Conservation (phyloP, 1,140 invertebrate species). For the Drosophila serrata region DNA sequence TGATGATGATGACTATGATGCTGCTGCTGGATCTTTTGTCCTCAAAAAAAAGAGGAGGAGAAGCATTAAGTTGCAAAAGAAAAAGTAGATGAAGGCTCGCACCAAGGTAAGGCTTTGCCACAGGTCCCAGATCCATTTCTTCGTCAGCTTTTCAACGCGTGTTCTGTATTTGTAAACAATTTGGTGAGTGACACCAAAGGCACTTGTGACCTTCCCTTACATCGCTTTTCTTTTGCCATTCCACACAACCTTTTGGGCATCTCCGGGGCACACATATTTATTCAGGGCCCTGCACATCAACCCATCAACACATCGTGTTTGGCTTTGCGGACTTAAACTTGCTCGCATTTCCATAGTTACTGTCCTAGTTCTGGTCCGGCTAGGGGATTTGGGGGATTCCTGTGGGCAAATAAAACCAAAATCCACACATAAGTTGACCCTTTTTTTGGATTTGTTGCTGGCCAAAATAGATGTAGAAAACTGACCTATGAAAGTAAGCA, state of each 20-base stretch:
- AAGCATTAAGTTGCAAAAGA: conserved; percentile 58
- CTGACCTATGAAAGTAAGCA: neutral
- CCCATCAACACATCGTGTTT: conserved; percentile 15
- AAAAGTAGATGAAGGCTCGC: conserved; percentile 22
- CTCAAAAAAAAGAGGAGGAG: conserved; percentile 21
- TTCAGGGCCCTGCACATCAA: conserved; percentile 7
- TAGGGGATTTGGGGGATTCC: conserved; percentile 4
- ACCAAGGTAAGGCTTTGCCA: conserved; percentile 64
- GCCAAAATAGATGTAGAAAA: neutral
- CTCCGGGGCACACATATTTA: conserved; percentile 43
- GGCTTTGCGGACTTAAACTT: conserved; percentile 43
- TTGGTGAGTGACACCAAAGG: conserved; percentile 56
- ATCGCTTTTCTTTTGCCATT: neutral
- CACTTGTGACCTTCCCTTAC: conserved; percentile 46
- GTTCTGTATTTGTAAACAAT: conserved; percentile 80
- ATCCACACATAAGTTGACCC: conserved; percentile 11
- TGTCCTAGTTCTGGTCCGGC: conserved; percentile 58
- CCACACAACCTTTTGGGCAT: conserved; percentile 2
- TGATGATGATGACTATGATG: conserved; percentile 7
- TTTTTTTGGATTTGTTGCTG: conserved; percentile 17
- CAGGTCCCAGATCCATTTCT: conserved; percentile 38
- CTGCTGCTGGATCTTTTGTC: conserved; percentile 26
- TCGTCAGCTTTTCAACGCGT: conserved; percentile 63
- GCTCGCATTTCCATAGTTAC: conserved; percentile 55
- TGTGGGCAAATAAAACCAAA: conserved; percentile 8